phyloP scores from a whole-genome alignment of 2,113 vertebrate genomes.

The Brachyhypopomus gauderio region DNA sequence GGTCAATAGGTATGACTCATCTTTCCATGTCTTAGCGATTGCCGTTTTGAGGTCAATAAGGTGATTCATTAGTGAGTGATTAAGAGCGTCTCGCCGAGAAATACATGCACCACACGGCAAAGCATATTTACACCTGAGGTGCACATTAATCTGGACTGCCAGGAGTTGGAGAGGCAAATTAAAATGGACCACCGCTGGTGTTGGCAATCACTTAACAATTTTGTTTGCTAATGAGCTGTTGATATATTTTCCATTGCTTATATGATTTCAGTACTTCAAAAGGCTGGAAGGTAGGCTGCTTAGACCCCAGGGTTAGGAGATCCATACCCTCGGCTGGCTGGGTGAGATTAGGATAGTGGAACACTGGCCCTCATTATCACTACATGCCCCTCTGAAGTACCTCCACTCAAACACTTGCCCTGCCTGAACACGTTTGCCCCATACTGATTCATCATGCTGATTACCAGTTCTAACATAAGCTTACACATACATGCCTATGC shows the following conservation, averaged over 20 bases:
- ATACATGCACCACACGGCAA: not conserved
- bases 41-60: not conserved
- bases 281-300: too few relatives aligned
- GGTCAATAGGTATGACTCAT: constrained; percentile 1
- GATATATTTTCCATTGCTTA: not conserved
- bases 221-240: not conserved
- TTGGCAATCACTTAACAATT: not conserved
- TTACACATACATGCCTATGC: not conserved
- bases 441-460: too few relatives aligned
- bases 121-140: not conserved
- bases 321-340: too few relatives aligned
- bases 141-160: constrained; percentile 17
- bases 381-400: too few relatives aligned
- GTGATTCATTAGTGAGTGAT: constrained; percentile 3
- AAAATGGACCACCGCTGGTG: not conserved
- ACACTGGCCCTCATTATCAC: too few relatives aligned
- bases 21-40: not conserved
- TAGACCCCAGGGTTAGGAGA: too few relatives aligned
- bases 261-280: not conserved
- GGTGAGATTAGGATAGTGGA: too few relatives aligned
- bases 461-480: not conserved
- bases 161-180: not conserved
- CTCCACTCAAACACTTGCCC: too few relatives aligned
- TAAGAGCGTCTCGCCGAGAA: constrained; percentile 17
- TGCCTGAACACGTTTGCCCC: too few relatives aligned